These are phyloP conservation scores for Ennomos erosarius DNA, from an alignment of 2,888 invertebrate genomes.

Conservation along the genomic window DNA sequence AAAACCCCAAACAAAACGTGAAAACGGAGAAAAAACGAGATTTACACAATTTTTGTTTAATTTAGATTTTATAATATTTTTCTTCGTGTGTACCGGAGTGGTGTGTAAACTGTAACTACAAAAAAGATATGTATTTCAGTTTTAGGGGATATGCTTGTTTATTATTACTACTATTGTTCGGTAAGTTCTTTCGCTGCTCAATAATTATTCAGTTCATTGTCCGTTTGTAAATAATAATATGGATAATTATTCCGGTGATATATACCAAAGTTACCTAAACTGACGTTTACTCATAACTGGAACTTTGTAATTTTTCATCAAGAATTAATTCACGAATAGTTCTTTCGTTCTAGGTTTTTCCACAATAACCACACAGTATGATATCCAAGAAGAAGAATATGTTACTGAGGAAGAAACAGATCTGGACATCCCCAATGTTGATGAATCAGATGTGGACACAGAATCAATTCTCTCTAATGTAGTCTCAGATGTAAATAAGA, in stretches of 20 bases:
- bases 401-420: constrained; percentile 52
- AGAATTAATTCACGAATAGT: too few relatives aligned
- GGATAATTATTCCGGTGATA: constrained; percentile 5
- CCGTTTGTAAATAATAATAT: not conserved
- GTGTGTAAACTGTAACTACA: too few relatives aligned
- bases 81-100: too few relatives aligned
- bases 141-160: constrained; percentile 16
- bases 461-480: constrained; percentile 77
- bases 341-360: constrained; percentile 47
- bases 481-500: constrained; percentile 77
- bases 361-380: constrained; percentile 60
- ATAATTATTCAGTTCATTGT: constrained; percentile 18
- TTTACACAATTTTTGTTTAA: too few relatives aligned
- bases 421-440: constrained; percentile 71
- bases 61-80: too few relatives aligned
- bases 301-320: too few relatives aligned
- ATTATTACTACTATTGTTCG: constrained; percentile 20
- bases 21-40: too few relatives aligned
- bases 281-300: too few relatives aligned
- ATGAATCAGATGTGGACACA: constrained; percentile 60
- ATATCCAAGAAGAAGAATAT: constrained; percentile 65
- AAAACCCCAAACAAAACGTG: too few relatives aligned
- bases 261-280: constrained; percentile 7
- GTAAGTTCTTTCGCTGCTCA: constrained; percentile 23
- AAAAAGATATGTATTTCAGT: constrained; percentile 19